These are phyloP conservation scores for Drosophila jambulina DNA, from an alignment of 1,140 invertebrate species.

Conservation along the genomic window DNA sequence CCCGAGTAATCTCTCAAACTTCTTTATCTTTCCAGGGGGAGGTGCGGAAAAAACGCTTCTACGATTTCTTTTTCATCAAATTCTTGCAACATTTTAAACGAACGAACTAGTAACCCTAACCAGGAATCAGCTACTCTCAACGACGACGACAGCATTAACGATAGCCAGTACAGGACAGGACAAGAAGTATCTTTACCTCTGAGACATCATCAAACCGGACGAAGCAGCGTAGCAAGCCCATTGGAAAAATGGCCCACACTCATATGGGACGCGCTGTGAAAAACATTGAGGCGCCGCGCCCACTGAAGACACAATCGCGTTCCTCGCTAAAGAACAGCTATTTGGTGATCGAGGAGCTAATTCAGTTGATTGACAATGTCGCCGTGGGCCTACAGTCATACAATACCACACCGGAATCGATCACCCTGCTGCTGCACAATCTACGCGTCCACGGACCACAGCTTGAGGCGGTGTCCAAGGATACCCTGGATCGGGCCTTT, in stretches of 20 bases:
- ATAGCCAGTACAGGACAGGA: conserved; percentile 13
- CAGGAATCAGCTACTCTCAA: conserved; percentile 34
- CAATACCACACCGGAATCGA: conserved; percentile 79
- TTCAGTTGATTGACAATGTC: conserved; percentile 90
- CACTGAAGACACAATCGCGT: conserved; percentile 88
- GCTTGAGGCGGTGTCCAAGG: conserved; percentile 91
- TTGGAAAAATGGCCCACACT: conserved; percentile 77
- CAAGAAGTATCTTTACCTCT: not conserved
- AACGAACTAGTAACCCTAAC: conserved; percentile 51
- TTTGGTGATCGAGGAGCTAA: conserved; percentile 88
- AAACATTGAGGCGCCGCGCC: conserved; percentile 90
- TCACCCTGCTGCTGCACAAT: conserved; percentile 86
- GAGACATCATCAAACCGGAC: conserved; percentile 29
- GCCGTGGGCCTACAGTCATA: conserved; percentile 88
- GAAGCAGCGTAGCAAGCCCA: conserved; percentile 11
- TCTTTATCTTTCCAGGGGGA: conserved; percentile 72
- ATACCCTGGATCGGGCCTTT: conserved; percentile 89
- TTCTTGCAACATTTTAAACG: conserved; percentile 55
- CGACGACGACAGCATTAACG: conserved; percentile 28
- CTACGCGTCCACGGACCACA: conserved; percentile 90
- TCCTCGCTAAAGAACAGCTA: conserved; percentile 81
- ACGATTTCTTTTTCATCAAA: conserved; percentile 66
- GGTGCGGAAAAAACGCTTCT: conserved; percentile 80
- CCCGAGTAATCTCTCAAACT: conserved; percentile 7
- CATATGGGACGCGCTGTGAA: conserved; percentile 86